These are phyloP conservation scores for Chloroceryle aenea DNA, from an alignment of 2,113 vertebrate species.

Conservation along the genomic window DNA sequence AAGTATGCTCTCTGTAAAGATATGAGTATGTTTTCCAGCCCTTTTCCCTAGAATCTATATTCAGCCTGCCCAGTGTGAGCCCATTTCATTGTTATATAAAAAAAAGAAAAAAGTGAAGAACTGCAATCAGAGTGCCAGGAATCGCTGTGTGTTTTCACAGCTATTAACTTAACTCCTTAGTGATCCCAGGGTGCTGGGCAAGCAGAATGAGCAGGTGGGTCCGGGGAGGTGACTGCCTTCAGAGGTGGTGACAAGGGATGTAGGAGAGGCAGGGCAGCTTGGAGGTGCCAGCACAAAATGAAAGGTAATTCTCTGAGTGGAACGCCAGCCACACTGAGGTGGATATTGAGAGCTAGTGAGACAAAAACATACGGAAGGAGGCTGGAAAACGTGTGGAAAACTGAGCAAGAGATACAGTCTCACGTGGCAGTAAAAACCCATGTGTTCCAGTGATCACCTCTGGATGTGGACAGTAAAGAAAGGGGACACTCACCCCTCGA, in stretches of 20 bases:
- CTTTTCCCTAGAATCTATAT: not conserved
- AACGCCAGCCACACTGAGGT: not conserved
- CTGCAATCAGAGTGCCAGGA: not conserved
- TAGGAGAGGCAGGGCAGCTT: not conserved
- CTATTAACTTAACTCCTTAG: slow-evolving; percentile 8
- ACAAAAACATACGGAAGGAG: not conserved
- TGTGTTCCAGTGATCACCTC: not conserved
- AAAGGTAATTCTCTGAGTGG: not conserved
- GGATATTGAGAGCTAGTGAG: not conserved
- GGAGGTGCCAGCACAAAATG: not conserved
- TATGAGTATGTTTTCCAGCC: not conserved
- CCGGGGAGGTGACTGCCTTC: not conserved
- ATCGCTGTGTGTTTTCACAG: not conserved
- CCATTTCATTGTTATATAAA: not conserved
- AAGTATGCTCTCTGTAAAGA: not conserved
- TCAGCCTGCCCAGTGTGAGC: not conserved
- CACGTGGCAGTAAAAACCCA: not conserved
- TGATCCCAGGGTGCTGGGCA: not conserved
- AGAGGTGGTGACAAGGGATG: not conserved
- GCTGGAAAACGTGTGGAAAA: not conserved
- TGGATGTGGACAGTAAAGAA: not conserved
- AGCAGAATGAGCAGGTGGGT: not conserved
- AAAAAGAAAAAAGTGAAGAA: not conserved
- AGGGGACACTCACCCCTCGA: not conserved
- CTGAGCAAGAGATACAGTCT: not conserved